A percentile compares a stretch with the other conserved stretches of the same genome.
Conservation (phyloP, 2,113 vertebrate species). For the Octodon degus region DNA sequence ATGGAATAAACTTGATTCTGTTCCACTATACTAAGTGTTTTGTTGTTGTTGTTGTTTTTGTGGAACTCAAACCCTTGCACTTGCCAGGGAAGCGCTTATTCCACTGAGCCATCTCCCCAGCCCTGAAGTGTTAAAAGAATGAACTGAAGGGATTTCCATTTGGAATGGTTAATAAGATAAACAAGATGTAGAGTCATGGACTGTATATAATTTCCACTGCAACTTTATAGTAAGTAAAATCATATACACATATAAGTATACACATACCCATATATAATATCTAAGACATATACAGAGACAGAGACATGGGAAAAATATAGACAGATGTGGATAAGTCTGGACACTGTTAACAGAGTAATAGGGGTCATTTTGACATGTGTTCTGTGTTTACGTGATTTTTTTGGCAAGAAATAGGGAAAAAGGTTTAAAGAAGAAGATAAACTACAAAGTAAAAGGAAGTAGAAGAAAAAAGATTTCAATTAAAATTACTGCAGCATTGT, state of each 20-base stretch:
- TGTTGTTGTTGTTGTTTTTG: too few species aligned
- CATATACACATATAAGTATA: not conserved
- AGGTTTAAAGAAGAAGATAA: not conserved
- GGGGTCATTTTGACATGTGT: not conserved
- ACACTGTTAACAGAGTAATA: not conserved
- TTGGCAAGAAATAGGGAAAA: not conserved
- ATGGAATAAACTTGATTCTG: not conserved
- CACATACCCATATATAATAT: not conserved
- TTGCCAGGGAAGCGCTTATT: too few species aligned
- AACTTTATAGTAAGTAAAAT: constrained; percentile 54
- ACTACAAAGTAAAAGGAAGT: not conserved
- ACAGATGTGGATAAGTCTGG: not conserved
- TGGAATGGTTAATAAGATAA: not conserved
- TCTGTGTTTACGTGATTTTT: not conserved
- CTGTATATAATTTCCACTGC: not conserved
- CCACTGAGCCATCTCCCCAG: too few species aligned
- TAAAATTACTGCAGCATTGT: constrained; percentile 28
- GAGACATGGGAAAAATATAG: not conserved
- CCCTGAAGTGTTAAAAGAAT: not conserved
- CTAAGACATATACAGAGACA: not conserved
- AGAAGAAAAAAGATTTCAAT: not conserved
- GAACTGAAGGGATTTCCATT: not conserved
- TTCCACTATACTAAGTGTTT: not conserved
- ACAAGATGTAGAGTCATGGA: not conserved
- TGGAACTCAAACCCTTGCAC: too few species aligned